phyloP scores from a whole-genome alignment of 2,113 vertebrate genomes.

The Rhinolophus sinicus region DNA sequence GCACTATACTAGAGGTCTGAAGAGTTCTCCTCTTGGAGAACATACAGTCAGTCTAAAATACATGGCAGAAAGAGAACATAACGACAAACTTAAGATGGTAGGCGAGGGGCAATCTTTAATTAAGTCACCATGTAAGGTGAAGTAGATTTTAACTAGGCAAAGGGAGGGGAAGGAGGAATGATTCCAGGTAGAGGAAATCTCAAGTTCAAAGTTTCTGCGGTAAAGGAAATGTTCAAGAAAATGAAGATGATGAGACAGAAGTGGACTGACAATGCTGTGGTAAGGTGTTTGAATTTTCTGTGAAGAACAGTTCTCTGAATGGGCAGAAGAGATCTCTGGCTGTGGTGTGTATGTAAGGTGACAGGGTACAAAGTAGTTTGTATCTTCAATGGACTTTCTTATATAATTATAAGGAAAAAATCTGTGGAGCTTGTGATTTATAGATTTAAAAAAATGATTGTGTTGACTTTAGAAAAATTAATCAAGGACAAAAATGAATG shows the following conservation, averaged over 20 bases:
- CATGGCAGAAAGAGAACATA: not conserved
- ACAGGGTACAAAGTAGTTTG: not conserved
- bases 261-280: not conserved
- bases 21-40: not conserved
- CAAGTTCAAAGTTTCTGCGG: not conserved
- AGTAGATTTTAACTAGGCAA: not conserved
- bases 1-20: not conserved
- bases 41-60: not conserved
- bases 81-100: not conserved
- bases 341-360: not conserved
- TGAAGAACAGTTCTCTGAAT: not conserved
- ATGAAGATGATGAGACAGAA: not conserved
- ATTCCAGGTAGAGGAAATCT: not conserved
- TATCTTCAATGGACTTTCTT: not conserved
- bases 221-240: not conserved
- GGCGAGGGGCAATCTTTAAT: not conserved
- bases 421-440: not conserved
- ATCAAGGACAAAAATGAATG: not conserved
- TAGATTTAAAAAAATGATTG: not conserved
- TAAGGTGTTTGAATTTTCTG: not conserved
- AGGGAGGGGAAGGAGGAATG: not conserved
- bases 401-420: not conserved
- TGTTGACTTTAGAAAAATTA: not conserved
- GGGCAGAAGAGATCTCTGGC: not conserved
- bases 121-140: not conserved